phyloP scores from a whole-genome alignment of 2,113 vertebrate genomes.

The Microcebus jonahi region DNA sequence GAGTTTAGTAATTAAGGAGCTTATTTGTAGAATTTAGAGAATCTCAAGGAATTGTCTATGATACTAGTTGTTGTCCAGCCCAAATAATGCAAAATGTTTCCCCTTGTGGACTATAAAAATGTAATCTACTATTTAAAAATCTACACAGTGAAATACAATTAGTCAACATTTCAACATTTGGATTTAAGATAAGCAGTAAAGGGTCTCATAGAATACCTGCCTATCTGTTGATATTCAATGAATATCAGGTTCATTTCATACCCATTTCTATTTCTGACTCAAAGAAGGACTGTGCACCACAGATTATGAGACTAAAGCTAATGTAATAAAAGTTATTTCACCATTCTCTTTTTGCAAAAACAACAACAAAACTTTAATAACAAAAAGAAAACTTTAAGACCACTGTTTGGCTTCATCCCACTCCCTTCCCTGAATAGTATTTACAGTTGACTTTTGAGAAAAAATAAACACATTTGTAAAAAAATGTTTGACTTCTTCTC shows the following conservation, averaged over 20 bases:
- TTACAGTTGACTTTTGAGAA: conserved; percentile 67
- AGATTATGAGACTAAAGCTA: background rate
- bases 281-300: background rate
- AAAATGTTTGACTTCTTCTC: background rate
- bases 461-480: conserved; percentile 60
- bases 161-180: conserved; percentile 11
- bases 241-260: background rate
- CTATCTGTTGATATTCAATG: background rate
- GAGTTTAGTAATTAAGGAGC: background rate
- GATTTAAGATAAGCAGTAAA: background rate
- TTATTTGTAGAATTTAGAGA: background rate
- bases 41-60: background rate
- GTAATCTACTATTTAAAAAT: background rate
- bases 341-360: background rate
- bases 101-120: background rate
- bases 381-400: conserved; percentile 38
- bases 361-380: conserved; percentile 8
- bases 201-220: background rate
- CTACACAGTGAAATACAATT: background rate
- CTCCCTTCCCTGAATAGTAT: background rate
- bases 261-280: conserved; percentile 16
- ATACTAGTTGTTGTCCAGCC: background rate
- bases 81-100: background rate
- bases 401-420: conserved; percentile 22
- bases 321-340: conserved; percentile 36